Evolutionary conservation across 2,797 vertebrate species (phyloP).

Genomic region (Pangasius larnaudii): DNA sequence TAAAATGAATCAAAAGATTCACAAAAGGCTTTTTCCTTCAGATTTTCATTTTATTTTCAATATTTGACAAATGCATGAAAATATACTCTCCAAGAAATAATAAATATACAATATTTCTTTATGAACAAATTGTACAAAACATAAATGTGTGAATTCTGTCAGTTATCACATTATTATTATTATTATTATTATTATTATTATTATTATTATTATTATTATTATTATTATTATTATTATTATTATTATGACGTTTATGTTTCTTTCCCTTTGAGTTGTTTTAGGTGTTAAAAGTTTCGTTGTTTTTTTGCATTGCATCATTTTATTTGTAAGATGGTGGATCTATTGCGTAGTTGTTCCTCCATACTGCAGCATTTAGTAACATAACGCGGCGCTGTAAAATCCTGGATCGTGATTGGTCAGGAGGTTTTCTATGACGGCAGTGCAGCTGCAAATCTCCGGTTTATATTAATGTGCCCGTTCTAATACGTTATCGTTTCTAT

Average conservation of each 20-base stretch:
- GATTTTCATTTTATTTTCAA: constrained; percentile 59
- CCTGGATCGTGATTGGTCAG: neutral
- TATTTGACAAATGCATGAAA: constrained; percentile 83
- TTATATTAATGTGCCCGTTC: neutral
- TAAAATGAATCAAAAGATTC: neutral
- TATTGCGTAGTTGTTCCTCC: neutral
- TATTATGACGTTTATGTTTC: neutral
- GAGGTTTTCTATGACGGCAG: neutral
- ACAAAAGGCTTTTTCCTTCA: neutral
- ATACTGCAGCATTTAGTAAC: neutral
- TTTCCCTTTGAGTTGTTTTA: neutral
- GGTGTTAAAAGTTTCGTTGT: no score
- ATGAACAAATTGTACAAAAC: constrained; percentile 95
- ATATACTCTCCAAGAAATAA: constrained; percentile 93
- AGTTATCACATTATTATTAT: constrained; percentile 59
- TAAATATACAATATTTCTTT: constrained; percentile 97
- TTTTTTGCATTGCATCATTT: neutral
- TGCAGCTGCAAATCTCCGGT: neutral
- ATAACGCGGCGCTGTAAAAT: no score
- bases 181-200: neutral
- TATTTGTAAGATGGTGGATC: neutral
- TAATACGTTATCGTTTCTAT: neutral
- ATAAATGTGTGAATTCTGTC: constrained; percentile 81
- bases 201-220: constrained; percentile 52
- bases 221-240: neutral